Conservation (phyloP, 2,113 vertebrate genomes). For the Peromyscus maniculatus region DNA sequence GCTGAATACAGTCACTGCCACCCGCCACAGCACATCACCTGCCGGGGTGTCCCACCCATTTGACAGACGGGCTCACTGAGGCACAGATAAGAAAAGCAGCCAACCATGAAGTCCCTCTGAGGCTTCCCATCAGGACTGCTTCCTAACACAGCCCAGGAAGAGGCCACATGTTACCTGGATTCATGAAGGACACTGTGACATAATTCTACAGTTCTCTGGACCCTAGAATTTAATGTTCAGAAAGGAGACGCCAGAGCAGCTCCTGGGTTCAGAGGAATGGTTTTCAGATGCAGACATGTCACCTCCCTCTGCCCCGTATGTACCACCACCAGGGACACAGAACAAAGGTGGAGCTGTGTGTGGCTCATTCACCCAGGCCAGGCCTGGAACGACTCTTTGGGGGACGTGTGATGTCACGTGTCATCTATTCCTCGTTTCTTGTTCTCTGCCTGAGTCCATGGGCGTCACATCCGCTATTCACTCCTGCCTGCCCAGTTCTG, state of each 20-base stretch:
- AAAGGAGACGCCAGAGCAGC: not conserved
- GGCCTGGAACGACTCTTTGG: not conserved
- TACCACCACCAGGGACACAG: not conserved
- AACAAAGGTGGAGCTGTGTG: rapidly evolving
- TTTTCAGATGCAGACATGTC: not conserved
- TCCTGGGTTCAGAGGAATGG: not conserved
- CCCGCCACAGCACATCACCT: too few relatives aligned
- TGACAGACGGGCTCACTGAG: not conserved
- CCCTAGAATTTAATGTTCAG: not conserved
- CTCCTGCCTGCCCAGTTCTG: not conserved
- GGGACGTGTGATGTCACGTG: too few relatives aligned
- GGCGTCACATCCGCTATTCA: not conserved
- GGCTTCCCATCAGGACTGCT: not conserved
- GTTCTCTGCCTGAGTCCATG: too few relatives aligned
- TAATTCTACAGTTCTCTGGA: not conserved
- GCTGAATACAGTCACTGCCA: rapidly evolving
- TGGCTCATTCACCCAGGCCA: not conserved
- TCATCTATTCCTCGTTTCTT: not conserved
- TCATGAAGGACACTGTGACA: not conserved
- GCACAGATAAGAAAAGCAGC: not conserved
- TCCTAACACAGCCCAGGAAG: not conserved
- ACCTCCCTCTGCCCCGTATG: not conserved
- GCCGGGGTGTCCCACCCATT: not conserved
- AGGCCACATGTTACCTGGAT: not conserved
- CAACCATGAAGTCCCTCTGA: not conserved